Conservation (phyloP, 2,797 vertebrate species). For the Cyprinella venusta region DNA sequence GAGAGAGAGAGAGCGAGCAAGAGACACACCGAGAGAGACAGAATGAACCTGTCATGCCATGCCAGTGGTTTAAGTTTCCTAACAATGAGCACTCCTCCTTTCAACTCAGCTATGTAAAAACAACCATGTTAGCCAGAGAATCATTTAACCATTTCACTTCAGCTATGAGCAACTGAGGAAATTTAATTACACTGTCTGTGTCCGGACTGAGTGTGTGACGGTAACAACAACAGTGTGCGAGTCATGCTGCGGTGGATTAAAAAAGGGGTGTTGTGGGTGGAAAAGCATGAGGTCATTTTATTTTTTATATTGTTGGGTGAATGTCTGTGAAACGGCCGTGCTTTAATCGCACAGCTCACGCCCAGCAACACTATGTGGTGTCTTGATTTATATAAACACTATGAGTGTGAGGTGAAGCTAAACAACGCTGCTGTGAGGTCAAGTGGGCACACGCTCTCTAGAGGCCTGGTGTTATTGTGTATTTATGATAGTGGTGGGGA, state of each 20-base stretch:
- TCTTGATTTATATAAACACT: constrained; percentile 25
- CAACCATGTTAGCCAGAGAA: constrained; percentile 20
- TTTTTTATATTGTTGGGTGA: constrained; percentile 26
- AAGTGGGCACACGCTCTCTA: constrained; percentile 6
- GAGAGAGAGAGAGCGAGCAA: not conserved
- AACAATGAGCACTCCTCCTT: constrained; percentile 26
- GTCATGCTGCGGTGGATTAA: not conserved
- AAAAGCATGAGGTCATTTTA: constrained; percentile 47
- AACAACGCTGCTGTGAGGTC: not conserved
- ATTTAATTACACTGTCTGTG: constrained; percentile 38
- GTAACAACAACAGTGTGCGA: constrained; percentile 6
- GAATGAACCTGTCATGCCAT: constrained; percentile 35
- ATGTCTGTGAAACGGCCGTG: constrained; percentile 24
- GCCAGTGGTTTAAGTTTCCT: constrained; percentile 38
- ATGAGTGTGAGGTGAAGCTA: constrained; percentile 11
- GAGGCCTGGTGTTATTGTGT: not conserved
- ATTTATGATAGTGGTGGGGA: constrained; percentile 8
- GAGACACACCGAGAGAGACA: constrained; percentile 21
- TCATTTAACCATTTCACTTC: constrained; percentile 44
- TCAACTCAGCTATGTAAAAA: constrained; percentile 41
- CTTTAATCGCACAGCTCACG: constrained; percentile 1
- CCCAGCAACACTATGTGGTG: constrained; percentile 24
- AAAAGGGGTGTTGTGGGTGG: constrained; percentile 14
- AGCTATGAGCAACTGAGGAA: constrained; percentile 1
- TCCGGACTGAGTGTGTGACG: constrained; percentile 38